Evolutionary conservation across 1,140 invertebrate species (phyloP), one percentile per base, ranked within the genome.

Genomic region (Drosophila pectinifera): DNA sequence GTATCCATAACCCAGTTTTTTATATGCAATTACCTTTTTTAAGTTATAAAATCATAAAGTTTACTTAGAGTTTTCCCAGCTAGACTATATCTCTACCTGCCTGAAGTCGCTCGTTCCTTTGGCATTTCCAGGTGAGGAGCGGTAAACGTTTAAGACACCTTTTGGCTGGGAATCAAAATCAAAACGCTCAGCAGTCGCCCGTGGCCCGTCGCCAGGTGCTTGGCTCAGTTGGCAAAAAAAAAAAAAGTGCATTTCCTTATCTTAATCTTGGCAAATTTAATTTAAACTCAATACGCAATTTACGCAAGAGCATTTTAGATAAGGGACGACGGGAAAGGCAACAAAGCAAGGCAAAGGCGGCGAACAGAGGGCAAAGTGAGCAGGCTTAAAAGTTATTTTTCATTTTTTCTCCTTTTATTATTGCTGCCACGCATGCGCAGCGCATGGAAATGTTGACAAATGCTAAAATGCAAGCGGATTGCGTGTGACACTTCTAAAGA

Each of bases 241-340:
- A n/a, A 31, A 46, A 65, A 70, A 64, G 73, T 82, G 83, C 76
- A 80, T 68, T 89, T 84, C 56, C 73, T 89, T 89, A 89, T 89
- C 84, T 89, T 89, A 89, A 89, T 89, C 84, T 80, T 61, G 77
- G 84, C 80, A 89, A 89, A 90, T 89, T 89, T 80, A 89, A 89
- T 89, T 89, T 89, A 89, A 89, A 89, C 84, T 89, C 84, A 89
- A 89, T 89, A 89, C 84, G 80, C 84, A 89, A 89, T 89, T 89
- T 89, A 89, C 80, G 85, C 85, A 89, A 89, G 89, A 89, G 84
- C 84, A 90, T 89, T 89, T 89, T 89, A 89, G 84, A 89, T 89
- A 89, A 89, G 84, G 62, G 77, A 76, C 76, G 61, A 57, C 36
- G 49, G 49, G 28, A 78, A 39, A 51, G 26, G 55, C 53, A 24